Percentiles rank a stretch among this genome's conserved stretches.
Conservation (phyloP, 2,797 vertebrate species). For the Pelodytes ibericus region DNA sequence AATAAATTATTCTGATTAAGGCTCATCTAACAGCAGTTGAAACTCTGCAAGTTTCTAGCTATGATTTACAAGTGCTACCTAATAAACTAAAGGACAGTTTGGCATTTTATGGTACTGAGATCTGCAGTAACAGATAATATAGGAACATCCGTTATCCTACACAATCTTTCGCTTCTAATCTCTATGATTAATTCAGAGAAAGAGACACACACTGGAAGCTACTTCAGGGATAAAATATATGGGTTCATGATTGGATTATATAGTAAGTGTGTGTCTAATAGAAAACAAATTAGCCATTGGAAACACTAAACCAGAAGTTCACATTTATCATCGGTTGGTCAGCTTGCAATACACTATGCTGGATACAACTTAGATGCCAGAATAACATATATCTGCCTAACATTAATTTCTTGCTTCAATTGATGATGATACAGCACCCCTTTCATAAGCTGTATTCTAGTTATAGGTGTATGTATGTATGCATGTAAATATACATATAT, state of each 20-base stretch:
- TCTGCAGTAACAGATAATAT: neutral
- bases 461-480: too few relatives aligned
- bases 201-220: neutral
- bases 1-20: too few relatives aligned
- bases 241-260: constrained; percentile 8
- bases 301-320: neutral
- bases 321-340: neutral
- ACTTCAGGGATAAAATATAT: constrained; percentile 4
- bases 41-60: too few relatives aligned
- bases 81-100: neutral
- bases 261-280: constrained; percentile 5
- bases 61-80: too few relatives aligned
- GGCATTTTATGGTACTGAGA: neutral
- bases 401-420: neutral
- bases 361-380: neutral
- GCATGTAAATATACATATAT: too few relatives aligned
- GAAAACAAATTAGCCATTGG: neutral
- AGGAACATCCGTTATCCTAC: neutral
- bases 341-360: neutral
- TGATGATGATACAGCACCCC: neutral
- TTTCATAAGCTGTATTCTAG: too few relatives aligned
- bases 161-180: neutral
- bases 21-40: too few relatives aligned
- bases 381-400: neutral
- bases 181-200: neutral